Conservation (phyloP, 2,888 invertebrate species). For the Drosophila ezoana region DNA sequence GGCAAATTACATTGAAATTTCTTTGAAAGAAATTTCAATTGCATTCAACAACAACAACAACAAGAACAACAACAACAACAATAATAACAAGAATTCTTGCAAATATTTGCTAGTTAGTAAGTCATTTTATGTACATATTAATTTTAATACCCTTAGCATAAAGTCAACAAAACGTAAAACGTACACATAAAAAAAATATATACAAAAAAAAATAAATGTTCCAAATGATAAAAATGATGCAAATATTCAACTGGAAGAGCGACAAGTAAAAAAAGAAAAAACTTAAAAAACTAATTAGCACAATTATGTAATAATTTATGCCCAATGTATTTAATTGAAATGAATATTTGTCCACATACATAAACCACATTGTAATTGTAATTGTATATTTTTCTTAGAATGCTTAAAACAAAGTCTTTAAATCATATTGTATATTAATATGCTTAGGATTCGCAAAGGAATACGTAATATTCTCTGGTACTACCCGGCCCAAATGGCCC, state of each 20-base stretch:
- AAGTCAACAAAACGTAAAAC: slow-evolving; percentile 59
- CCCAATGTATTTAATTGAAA: slow-evolving; percentile 67
- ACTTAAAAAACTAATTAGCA: slow-evolving; percentile 63
- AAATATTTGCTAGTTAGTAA: slow-evolving; percentile 60
- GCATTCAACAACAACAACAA: slow-evolving; percentile 23
- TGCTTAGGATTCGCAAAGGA: slow-evolving; percentile 54
- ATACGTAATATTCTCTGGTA: slow-evolving; percentile 63
- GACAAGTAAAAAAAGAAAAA: slow-evolving; percentile 7
- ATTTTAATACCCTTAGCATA: slow-evolving; percentile 70
- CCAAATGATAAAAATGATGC: slow-evolving; percentile 18
- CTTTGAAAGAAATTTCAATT: slow-evolving; percentile 53
- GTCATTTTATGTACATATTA: slow-evolving; percentile 70
- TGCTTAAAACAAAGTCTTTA: slow-evolving; percentile 36
- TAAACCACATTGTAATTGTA: slow-evolving; percentile 5
- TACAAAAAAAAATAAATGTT: slow-evolving; percentile 31
- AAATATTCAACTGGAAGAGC: slow-evolving; percentile 17
- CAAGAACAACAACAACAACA: slow-evolving; percentile 10
- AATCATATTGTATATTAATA: slow-evolving; percentile 26
- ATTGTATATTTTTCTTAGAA: slow-evolving; percentile 54
- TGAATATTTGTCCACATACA: slow-evolving; percentile 14
- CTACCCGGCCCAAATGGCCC: slow-evolving; percentile 14
- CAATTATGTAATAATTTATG: slow-evolving; percentile 75
- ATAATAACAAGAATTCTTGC: slow-evolving; percentile 14
- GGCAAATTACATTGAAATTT: slow-evolving; percentile 27
- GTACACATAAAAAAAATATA: slow-evolving; percentile 40